Evolutionary conservation across 2,113 vertebrate species (phyloP), one percentile per base, ranked within the genome.

Genomic region (Motacilla alba): DNA sequence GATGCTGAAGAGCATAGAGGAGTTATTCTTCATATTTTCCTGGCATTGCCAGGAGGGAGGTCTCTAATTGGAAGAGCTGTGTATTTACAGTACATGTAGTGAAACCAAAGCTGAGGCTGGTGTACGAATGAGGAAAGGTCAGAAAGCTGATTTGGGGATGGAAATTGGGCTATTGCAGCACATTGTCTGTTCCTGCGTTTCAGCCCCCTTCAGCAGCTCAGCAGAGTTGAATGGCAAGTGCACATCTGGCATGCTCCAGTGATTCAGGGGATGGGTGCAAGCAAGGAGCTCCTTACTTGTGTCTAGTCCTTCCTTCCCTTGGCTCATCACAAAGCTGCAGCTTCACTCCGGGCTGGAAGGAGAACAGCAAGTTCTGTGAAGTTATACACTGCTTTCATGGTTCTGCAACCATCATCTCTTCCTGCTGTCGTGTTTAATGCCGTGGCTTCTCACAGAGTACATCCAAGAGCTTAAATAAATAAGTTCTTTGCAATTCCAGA

Each of bases 101-200:
- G 50, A 76, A 52, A 52, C 17, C 13, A 56, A 52, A 82, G 58
- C 78, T 47, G 67, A 56, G 52, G 33, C 75, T 88, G 50, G 7
- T n/a, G 31, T 16, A 37, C 39, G 37, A 30, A 31, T 73, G 53
- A 26, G 43, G 31, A 26, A 85, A 62, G 6, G 39, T 76, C 63
- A 74, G 46, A 41, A 72, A 39, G 35, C 41, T 46, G 66, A 10
- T 47, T 28, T 15, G 13, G 27, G 37, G 11, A 2, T 55, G 43
- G 24, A 73, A 46, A 14, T 9, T 4, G 7, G 62, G 15, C 50
- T 66, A 0, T 23, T 15, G 47, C 19, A 50, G 47, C 9, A 17
- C 0, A 0, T 22, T 26, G 9, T 35, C 58, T 87, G 47, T 27
- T 19, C 28, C 3, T 0, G 0, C 10, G 26, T 44, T 81, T 63